These are phyloP conservation scores for Nannospalax galili DNA, from an alignment of 2,113 vertebrate genomes.

Conservation along the genomic window DNA sequence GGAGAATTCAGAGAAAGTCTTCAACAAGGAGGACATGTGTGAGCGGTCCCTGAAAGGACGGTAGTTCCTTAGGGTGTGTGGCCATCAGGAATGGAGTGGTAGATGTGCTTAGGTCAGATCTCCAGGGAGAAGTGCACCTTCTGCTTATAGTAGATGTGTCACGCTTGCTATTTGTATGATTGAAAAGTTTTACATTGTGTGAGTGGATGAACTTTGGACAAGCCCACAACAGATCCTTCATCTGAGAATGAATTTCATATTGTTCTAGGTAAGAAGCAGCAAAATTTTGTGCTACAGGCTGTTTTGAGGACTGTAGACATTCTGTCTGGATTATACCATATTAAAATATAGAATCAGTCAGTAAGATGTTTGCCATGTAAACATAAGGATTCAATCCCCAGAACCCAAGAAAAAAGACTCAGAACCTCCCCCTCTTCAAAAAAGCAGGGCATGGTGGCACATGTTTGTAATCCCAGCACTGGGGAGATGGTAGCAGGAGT, in stretches of 20 bases:
- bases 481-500: no score
- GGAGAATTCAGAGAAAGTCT: not conserved
- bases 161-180: rapidly evolving
- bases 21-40: not conserved
- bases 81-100: not conserved
- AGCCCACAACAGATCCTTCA: not conserved
- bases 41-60: not conserved
- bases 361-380: not conserved
- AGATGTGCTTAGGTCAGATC: rapidly evolving
- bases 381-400: not conserved
- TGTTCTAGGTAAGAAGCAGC: not conserved
- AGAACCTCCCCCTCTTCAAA: not conserved
- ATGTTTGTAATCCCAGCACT: not conserved
- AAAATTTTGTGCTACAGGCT: not conserved
- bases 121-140: rapidly evolving
- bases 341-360: not conserved
- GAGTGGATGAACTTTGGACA: no score
- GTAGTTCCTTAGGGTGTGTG: not conserved
- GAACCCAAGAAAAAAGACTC: not conserved
- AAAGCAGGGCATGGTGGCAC: not conserved
- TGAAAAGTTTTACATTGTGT: not conserved
- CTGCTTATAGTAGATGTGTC: not conserved
- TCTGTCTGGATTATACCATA: not conserved
- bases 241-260: not conserved
- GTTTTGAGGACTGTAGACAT: no score